phyloP scores from a whole-genome alignment of 2,888 invertebrate genomes.

The Apomyelois bistriatella region DNA sequence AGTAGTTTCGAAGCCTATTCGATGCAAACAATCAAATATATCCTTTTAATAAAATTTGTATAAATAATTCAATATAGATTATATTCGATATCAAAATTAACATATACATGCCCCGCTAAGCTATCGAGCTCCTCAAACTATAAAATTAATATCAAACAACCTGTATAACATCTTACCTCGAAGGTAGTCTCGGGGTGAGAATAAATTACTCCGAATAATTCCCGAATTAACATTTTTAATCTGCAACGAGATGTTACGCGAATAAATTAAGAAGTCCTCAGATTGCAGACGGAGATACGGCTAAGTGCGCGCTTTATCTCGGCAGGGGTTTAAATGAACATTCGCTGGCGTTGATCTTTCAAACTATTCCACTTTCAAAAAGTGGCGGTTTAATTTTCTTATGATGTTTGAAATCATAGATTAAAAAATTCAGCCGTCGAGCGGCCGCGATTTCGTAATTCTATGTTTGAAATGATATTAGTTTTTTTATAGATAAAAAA shows the following conservation, averaged over 20 bases:
- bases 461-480: no score
- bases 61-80: no score
- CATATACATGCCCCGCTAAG: no score
- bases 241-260: slow-evolving; percentile 66
- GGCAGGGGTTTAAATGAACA: slow-evolving; percentile 22
- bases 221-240: slow-evolving; percentile 78
- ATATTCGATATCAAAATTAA: no score
- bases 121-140: no score
- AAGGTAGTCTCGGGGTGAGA: slow-evolving; percentile 55
- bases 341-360: slow-evolving; percentile 4
- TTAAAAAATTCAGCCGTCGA: no score
- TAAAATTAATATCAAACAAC: slow-evolving; percentile 22
- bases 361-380: background rate
- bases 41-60: no score
- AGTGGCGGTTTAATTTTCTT: background rate
- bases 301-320: slow-evolving; percentile 42
- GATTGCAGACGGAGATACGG: slow-evolving; percentile 47
- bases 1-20: no score
- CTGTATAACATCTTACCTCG: slow-evolving; percentile 40
- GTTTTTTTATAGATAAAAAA: no score
- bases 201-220: slow-evolving; percentile 76
- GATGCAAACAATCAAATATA: no score
- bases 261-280: slow-evolving; percentile 56
- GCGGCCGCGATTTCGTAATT: no score
- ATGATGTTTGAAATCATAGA: slow-evolving; percentile 3